These are phyloP conservation scores for Theodoxus fluviatilis DNA, from an alignment of 2,888 invertebrate genomes.

Conservation along the genomic window DNA sequence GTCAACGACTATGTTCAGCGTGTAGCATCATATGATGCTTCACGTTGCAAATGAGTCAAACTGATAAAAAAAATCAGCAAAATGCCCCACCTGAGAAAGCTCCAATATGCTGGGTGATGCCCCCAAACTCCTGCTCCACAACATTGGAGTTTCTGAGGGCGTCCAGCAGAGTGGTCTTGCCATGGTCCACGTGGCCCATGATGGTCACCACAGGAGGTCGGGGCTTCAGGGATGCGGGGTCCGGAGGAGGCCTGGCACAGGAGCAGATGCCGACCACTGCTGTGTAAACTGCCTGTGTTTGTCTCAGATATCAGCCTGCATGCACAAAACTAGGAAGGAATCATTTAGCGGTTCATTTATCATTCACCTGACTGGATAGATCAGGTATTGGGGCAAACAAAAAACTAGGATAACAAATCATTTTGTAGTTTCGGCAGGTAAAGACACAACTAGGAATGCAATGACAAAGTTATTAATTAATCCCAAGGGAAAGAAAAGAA, in stretches of 20 bases:
- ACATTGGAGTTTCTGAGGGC: conserved; percentile 83
- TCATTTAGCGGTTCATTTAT: not conserved
- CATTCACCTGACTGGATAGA: too few species aligned
- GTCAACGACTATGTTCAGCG: too few species aligned
- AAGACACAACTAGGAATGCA: too few species aligned
- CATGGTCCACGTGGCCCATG: conserved; percentile 99
- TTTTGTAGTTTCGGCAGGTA: too few species aligned
- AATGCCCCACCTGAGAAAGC: conserved; percentile 77
- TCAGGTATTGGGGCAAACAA: too few species aligned
- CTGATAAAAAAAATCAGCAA: not conserved
- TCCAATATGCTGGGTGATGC: conserved; percentile 98
- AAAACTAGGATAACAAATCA: too few species aligned
- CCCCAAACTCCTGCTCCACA: conserved; percentile 92
- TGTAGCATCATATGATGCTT: too few species aligned
- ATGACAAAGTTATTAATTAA: too few species aligned
- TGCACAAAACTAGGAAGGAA: not conserved
- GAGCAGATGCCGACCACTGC: not conserved
- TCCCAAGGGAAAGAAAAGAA: too few species aligned
- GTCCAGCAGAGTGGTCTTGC: conserved; percentile 96
- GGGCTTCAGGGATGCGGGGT: conserved; percentile 72
- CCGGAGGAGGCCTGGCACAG: conserved; percentile 46
- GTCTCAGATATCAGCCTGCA: not conserved
- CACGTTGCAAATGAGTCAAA: not conserved
- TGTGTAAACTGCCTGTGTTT: too few species aligned
- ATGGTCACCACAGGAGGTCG: conserved; percentile 95